Evolutionary conservation across 2,797 vertebrate genomes (phyloP), one percentile per base, ranked within the genome.

Genomic region (Fratercula arctica): DNA sequence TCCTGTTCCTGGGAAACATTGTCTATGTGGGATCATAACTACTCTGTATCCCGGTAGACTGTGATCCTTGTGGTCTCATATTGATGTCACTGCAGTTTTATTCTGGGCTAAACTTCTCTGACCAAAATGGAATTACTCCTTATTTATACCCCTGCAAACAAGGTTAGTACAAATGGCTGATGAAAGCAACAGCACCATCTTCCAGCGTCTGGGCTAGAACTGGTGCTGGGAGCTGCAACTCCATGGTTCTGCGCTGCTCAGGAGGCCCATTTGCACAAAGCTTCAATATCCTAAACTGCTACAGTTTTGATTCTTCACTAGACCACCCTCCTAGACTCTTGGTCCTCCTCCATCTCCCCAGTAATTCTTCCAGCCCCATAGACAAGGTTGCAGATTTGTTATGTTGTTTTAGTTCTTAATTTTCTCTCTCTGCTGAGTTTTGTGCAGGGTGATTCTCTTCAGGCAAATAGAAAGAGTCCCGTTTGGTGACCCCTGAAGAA

Each of bases 21-120:
- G 41, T 33, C 59, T 70, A 6, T 77, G 46, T 83, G 87, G 75
- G 53, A 60, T 68, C 61, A 13, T 60, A 87, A 80, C 41, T 89
- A 29, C 70, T 94, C 25, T 43, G 50, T 48, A 63, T 48, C 53
- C 24, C 78, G 53, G 13, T 48, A 80, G 60, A 60, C 70, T 50
- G 31, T 41, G 56, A 77, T 80, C 37, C 45, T 89, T 89, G 81
- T 64, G 82, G 48, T 89, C 81, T 87, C 60, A 16, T 67, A 37
- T 19, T 85, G 75, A 85, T 96, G 89, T 85, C 90, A 85, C 43
- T 60, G 50, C n/a, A 78, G 66, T 84, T 95, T 93, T 84, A 72
- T 81, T 88, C 53, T 87, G 57, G 61, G 20, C 31, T 92, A 51
- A 85, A 74, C 23, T 66, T 92, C 35, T 86, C 59, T 37, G 84